Conservation (phyloP, 2,797 vertebrate species). For the Thaleichthys pacificus region DNA sequence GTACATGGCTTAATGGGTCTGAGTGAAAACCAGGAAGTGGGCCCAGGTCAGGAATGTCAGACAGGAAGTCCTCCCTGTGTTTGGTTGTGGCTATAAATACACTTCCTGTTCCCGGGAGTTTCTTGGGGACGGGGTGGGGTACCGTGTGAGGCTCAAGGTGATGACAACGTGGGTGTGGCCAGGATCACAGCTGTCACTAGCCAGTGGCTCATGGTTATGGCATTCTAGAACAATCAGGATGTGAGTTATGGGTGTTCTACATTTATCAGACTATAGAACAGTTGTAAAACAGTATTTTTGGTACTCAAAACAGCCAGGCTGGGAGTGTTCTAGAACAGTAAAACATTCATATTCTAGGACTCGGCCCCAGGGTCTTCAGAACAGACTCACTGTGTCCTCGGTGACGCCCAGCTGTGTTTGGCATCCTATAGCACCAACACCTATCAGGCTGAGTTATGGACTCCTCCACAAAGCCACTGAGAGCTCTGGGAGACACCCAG, state of each 20-base stretch:
- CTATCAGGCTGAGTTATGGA: neutral
- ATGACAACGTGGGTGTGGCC: slow-evolving; percentile 46
- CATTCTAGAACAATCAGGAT: too few species aligned
- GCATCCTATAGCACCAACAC: neutral
- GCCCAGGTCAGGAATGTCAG: slow-evolving; percentile 79
- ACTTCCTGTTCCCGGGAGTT: slow-evolving; percentile 72
- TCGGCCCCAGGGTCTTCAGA: too few species aligned
- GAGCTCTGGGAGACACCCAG: too few species aligned
- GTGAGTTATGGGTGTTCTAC: too few species aligned
- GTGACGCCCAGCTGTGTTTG: too few species aligned
- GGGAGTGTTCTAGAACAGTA: too few species aligned
- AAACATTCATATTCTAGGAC: too few species aligned
- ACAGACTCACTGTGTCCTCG: too few species aligned
- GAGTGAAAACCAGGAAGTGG: slow-evolving; percentile 65
- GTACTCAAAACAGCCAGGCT: too few species aligned
- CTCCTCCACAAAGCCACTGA: neutral
- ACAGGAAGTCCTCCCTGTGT: slow-evolving; percentile 73
- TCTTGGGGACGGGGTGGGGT: slow-evolving; percentile 57
- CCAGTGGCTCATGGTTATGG: neutral
- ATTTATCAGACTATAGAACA: too few species aligned
- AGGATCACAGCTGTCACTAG: slow-evolving; percentile 2
- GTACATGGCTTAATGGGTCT: slow-evolving; percentile 2
- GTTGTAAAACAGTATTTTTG: too few species aligned
- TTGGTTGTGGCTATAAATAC: slow-evolving; percentile 69
- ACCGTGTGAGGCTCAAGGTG: slow-evolving; percentile 53